Base-by-base conservation (phyloP, 1,140 invertebrate species). In the Pararge aegeria region DNA sequence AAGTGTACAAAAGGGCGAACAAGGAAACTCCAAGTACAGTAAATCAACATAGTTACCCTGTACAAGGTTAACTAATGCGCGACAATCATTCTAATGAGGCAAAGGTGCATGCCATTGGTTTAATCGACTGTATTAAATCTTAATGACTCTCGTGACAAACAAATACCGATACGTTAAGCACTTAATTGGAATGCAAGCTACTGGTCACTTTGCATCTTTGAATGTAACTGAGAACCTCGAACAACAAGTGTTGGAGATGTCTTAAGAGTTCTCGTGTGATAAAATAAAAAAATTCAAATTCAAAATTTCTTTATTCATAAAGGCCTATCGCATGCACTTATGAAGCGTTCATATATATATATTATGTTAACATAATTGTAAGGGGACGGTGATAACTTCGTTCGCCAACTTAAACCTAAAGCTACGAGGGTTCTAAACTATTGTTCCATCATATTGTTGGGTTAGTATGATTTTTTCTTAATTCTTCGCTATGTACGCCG, bases 181-280 rank as follows among this genome's bases (percentile, higher is more conserved):
- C 51, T 60, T 67, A 59, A 73, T 70, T 70, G 64, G 44, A 64
- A 73, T 73, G 67, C 68, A 59, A 54, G 40, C 9, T 46, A 60
- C 54, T 50, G 62, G 53, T 48, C 29, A 37, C 42, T 68, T 68
- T 55, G 63, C 63, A 64, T 68, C 55, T 40, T 29, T 61, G 37
- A 50, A 49, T 61, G 7, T 34, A 24, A 4, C 24, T 24, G 24
- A 7, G 7, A 12, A 7, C 30, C 10, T 34, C 30, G 7, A 34
- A 12, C 7, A 10, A n/a, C 30, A 12, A 12, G 12, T 2, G 3
- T 34, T 34, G 9, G 30, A 34, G 27, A 27, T 5, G 27, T 7
- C 27, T 27, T 27, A n/a, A n/a, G n/a, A n/a, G n/a, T n/a, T n/a
- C n/a, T n/a, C n/a, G n/a, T n/a, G n/a, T n/a, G n/a, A n/a, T n/a